A percentile compares a stretch with the other conserved stretches of the same genome.
Evolutionary conservation across 1,140 invertebrate genomes (phyloP).

Genomic region (Lasioglossum albipes): DNA sequence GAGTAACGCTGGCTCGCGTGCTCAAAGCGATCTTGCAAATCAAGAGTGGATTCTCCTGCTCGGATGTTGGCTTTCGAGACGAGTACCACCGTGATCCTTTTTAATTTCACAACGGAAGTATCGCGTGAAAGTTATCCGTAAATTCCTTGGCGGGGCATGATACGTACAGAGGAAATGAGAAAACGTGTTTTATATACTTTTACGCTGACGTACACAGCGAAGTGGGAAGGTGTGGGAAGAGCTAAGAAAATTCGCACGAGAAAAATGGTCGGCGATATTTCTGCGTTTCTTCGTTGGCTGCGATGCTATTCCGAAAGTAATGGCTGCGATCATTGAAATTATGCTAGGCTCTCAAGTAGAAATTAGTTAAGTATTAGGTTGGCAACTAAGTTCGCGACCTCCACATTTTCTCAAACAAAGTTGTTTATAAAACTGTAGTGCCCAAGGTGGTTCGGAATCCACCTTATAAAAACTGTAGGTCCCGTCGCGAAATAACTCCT

Average conservation of each 20-base stretch:
- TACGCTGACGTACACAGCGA: not conserved
- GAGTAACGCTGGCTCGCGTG: conserved; percentile 23
- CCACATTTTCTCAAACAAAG: no score
- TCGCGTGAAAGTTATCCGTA: conserved; percentile 11
- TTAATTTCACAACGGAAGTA: conserved; percentile 29
- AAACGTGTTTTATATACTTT: not conserved
- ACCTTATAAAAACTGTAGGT: no score
- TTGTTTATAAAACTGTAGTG: no score
- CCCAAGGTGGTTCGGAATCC: no score
- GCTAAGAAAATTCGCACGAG: not conserved
- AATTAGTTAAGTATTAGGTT: no score
- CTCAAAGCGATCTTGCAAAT: conserved; percentile 42
- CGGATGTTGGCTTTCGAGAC: conserved; percentile 9
- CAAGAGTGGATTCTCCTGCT: conserved; percentile 24
- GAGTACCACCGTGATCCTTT: not conserved
- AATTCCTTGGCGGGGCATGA: not conserved
- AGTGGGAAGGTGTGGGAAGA: not conserved
- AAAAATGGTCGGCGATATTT: not conserved
- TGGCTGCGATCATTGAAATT: no score
- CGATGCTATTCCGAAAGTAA: no score
- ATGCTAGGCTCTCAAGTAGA: no score
- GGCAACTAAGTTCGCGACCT: no score
- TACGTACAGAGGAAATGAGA: not conserved
- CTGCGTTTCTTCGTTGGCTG: no score
- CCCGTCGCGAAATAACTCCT: no score